Evolutionary conservation across 2,888 invertebrate species (phyloP).

Genomic region (Philereme vetulata): DNA sequence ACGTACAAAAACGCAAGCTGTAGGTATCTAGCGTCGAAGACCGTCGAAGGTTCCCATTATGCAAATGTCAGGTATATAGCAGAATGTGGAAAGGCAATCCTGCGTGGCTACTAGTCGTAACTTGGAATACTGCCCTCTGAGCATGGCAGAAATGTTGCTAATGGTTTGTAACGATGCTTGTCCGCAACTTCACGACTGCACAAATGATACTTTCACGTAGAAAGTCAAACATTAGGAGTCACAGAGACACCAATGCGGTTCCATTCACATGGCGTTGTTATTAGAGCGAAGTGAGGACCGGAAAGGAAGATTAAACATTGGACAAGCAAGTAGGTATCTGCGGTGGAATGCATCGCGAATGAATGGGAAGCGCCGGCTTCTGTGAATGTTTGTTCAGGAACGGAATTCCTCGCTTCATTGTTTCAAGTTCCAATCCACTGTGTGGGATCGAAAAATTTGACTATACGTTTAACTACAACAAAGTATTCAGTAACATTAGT

Average conservation of each 20-base stretch:
- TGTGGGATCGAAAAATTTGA: conserved; percentile 45
- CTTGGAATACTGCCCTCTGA: conserved; percentile 51
- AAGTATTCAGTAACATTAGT: neutral
- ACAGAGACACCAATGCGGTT: conserved; percentile 60
- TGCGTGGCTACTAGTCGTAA: conserved; percentile 38
- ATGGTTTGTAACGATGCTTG: conserved; percentile 63
- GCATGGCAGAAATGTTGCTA: conserved; percentile 65
- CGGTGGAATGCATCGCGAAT: conserved; percentile 53
- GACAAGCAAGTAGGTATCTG: conserved; percentile 62
- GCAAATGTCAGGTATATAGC: conserved; percentile 49
- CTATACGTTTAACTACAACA: conserved; percentile 2
- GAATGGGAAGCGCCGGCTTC: conserved; percentile 65
- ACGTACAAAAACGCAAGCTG: conserved; percentile 36
- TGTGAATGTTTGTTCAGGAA: conserved; percentile 65
- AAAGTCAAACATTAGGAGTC: conserved; percentile 70
- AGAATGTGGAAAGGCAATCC: conserved; percentile 52
- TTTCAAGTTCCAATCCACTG: conserved; percentile 49
- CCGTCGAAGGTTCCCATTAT: conserved; percentile 50
- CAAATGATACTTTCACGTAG: conserved; percentile 78
- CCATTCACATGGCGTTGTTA: conserved; percentile 70
- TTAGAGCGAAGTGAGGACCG: conserved; percentile 67
- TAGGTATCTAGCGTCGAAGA: conserved; percentile 32
- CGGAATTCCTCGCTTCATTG: conserved; percentile 71
- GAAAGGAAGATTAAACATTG: conserved; percentile 71
- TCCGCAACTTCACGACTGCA: conserved; percentile 57